A percentile compares a stretch with the other conserved stretches of the same genome.
phyloP scores from a whole-genome alignment of 2,113 vertebrate species.

The Aix galericulata region DNA sequence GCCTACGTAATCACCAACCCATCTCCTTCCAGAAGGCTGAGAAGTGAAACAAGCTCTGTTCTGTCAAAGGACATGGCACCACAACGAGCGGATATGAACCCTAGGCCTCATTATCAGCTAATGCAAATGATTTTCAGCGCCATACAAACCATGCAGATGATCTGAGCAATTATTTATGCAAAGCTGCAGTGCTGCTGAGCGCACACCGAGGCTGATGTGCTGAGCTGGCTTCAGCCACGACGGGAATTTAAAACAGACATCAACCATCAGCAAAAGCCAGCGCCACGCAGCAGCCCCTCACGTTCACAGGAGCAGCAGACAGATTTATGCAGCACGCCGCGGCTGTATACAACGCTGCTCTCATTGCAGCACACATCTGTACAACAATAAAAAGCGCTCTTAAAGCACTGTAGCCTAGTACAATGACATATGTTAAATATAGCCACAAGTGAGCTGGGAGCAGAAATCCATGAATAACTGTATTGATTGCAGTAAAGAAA shows the following conservation, averaged over 20 bases:
- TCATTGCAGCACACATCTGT: not conserved
- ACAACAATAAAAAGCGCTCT: not conserved
- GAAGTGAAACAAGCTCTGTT: not conserved
- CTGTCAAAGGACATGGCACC: not conserved
- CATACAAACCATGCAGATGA: not conserved
- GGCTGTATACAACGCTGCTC: not conserved
- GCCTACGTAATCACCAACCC: not conserved
- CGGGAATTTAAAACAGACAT: not conserved
- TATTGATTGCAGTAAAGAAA: slow-evolving; percentile 48
- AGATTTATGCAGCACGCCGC: not conserved
- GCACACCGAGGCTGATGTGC: not conserved
- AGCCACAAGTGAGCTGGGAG: not conserved
- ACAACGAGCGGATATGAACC: not conserved
- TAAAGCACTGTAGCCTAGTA: not conserved
- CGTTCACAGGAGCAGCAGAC: not conserved
- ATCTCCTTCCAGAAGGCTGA: not conserved
- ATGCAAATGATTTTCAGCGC: not conserved
- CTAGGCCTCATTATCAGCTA: not conserved
- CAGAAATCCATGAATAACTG: slow-evolving; percentile 44
- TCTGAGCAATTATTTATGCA: not conserved
- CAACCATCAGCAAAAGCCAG: not conserved
- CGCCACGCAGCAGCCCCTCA: not conserved
- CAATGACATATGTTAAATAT: slow-evolving; percentile 29
- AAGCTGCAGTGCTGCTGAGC: not conserved
- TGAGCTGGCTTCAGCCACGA: not conserved